Percentiles rank a stretch among this genome's conserved stretches.
Evolutionary conservation across 2,113 vertebrate genomes (phyloP).

Genomic region (Artemisiospiza belli): DNA sequence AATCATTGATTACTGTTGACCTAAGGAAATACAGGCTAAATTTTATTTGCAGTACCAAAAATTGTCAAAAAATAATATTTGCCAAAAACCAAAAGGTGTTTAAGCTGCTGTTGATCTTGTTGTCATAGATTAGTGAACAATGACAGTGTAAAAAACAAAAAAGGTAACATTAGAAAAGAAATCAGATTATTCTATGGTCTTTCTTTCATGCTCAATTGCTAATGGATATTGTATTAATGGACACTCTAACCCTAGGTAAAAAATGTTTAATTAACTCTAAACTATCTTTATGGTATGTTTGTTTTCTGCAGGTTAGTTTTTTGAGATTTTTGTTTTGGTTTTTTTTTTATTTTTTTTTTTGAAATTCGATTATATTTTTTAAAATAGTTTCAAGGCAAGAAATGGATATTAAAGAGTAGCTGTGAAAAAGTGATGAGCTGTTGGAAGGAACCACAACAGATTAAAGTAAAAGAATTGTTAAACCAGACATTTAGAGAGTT

Average conservation of each 20-base stretch:
- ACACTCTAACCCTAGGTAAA: not conserved
- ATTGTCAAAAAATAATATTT: not conserved
- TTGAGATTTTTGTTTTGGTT: no score
- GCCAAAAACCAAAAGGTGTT: not conserved
- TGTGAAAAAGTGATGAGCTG: not conserved
- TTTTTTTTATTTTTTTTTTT: not conserved
- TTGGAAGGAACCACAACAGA: not conserved
- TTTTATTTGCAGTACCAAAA: not conserved
- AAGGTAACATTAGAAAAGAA: not conserved
- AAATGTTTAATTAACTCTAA: not conserved
- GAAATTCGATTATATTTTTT: fast-evolving
- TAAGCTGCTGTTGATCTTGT: not conserved
- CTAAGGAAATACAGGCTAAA: not conserved
- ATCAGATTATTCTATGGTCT: not conserved
- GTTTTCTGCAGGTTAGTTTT: not conserved
- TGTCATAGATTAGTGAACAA: not conserved
- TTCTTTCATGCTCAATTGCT: not conserved
- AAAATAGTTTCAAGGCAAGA: not conserved
- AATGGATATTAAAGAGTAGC: not conserved
- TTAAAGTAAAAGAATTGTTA: not conserved
- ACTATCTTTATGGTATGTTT: not conserved
- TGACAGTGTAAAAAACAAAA: not conserved
- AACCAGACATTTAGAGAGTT: not conserved
- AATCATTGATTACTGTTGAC: not conserved
- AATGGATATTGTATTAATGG: not conserved